Percentiles rank a stretch among this genome's conserved stretches.
Conservation (phyloP, 2,113 vertebrate genomes). For the Nicator chloris region DNA sequence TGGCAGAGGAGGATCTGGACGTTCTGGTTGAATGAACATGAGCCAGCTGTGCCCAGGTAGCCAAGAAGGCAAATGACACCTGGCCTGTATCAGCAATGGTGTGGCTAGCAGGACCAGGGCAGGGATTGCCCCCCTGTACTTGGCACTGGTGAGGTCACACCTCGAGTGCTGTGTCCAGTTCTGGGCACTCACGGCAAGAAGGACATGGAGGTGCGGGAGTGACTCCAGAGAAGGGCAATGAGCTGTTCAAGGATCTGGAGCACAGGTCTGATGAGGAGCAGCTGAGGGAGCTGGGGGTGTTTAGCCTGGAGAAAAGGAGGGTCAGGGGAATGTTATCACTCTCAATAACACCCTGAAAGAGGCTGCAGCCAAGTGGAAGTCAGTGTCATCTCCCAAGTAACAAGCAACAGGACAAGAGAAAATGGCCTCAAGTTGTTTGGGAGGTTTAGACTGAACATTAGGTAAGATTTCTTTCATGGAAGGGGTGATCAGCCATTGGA, state of each 20-base stretch:
- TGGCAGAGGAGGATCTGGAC: neutral
- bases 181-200: neutral
- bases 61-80: neutral
- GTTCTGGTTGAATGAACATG: accelerated
- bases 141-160: accelerated
- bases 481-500: neutral
- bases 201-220: accelerated
- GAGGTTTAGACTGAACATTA: neutral
- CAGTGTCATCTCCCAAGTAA: neutral
- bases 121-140: accelerated
- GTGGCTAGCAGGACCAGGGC: neutral
- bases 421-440: neutral
- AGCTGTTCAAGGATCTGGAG: neutral
- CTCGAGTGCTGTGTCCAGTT: accelerated
- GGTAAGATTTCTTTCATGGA: neutral
- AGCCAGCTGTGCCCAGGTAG: neutral
- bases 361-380: neutral
- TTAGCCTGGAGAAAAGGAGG: neutral
- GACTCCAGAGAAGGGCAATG: accelerated
- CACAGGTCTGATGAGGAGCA: accelerated
- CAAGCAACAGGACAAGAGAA: neutral
- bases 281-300: neutral
- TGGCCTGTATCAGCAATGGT: neutral
- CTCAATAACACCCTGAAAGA: neutral
- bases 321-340: accelerated